Conservation (phyloP, 2,888 invertebrate species). For the Ochropacha duplaris region DNA sequence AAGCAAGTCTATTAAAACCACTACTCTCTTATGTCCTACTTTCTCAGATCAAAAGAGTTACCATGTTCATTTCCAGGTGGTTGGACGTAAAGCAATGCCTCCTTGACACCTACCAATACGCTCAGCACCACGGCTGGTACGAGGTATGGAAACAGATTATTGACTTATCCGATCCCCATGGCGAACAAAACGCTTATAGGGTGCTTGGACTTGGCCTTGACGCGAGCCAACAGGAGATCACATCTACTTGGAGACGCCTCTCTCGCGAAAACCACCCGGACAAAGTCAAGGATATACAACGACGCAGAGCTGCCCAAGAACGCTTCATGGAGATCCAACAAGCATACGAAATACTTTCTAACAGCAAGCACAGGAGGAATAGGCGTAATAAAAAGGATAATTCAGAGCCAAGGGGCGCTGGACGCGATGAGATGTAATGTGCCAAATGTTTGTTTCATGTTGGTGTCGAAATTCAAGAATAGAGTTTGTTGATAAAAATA, state of each 20-base stretch:
- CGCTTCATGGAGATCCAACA: slow-evolving; percentile 96
- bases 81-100: slow-evolving; percentile 90
- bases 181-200: slow-evolving; percentile 94
- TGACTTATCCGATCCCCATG: slow-evolving; percentile 93
- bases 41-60: no score
- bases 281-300: slow-evolving; percentile 89
- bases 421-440: slow-evolving; percentile 30
- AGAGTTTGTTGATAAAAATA: neutral
- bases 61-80: slow-evolving; percentile 80
- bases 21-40: no score
- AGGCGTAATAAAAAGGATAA: slow-evolving; percentile 88
- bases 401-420: slow-evolving; percentile 53
- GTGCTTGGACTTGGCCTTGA: slow-evolving; percentile 89
- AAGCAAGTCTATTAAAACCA: no score
- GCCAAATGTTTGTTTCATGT: neutral
- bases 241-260: slow-evolving; percentile 89
- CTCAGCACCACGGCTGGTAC: slow-evolving; percentile 93
- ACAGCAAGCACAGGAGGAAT: slow-evolving; percentile 89
- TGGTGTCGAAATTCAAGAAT: neutral
- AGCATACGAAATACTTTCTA: slow-evolving; percentile 94
- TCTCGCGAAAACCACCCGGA: slow-evolving; percentile 96
- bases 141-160: slow-evolving; percentile 94
- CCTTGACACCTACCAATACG: slow-evolving; percentile 89
- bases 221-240: slow-evolving; percentile 93
- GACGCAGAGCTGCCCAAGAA: slow-evolving; percentile 89